Evolutionary conservation across 2,888 invertebrate genomes (phyloP).

Genomic region (Xanthia icteritia): DNA sequence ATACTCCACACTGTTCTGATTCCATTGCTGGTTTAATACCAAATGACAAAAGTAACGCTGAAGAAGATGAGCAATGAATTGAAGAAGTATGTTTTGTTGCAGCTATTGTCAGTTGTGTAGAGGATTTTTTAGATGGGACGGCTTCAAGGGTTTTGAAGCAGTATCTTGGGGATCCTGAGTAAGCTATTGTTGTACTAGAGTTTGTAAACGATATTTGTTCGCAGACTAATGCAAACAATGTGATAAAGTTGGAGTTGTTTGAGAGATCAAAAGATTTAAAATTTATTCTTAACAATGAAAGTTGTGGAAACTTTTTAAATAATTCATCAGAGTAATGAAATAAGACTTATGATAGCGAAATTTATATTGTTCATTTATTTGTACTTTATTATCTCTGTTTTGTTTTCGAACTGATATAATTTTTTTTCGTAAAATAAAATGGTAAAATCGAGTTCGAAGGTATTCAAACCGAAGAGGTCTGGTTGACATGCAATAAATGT

Average conservation of each 20-base stretch:
- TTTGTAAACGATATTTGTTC: constrained; percentile 65
- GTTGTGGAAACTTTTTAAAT: constrained; percentile 56
- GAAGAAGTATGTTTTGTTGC: constrained; percentile 24
- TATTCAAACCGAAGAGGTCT: background rate
- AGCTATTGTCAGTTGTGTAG: constrained; percentile 53
- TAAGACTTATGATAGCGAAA: constrained; percentile 55
- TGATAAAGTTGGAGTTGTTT: constrained; percentile 58
- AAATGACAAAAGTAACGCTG: background rate
- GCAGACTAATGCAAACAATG: constrained; percentile 57
- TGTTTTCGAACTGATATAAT: background rate
- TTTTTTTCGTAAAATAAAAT: background rate
- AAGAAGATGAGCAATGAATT: constrained; percentile 43
- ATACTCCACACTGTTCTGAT: constrained; percentile 36
- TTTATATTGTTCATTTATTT: constrained; percentile 43
- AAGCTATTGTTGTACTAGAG: constrained; percentile 64
- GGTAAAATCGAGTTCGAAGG: background rate
- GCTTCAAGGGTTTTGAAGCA: constrained; percentile 58
- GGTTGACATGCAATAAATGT: background rate
- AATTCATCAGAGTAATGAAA: constrained; percentile 60
- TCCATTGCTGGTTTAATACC: constrained; percentile 55
- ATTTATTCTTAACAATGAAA: constrained; percentile 60
- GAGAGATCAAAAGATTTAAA: constrained; percentile 61
- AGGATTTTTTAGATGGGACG: constrained; percentile 59
- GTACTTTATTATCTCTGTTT: constrained; percentile 38
- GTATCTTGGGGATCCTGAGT: constrained; percentile 66